Percentiles rank a stretch among this genome's conserved stretches.
phyloP scores from a whole-genome alignment of 2,888 invertebrate genomes.

The Cynaeus angustus region DNA sequence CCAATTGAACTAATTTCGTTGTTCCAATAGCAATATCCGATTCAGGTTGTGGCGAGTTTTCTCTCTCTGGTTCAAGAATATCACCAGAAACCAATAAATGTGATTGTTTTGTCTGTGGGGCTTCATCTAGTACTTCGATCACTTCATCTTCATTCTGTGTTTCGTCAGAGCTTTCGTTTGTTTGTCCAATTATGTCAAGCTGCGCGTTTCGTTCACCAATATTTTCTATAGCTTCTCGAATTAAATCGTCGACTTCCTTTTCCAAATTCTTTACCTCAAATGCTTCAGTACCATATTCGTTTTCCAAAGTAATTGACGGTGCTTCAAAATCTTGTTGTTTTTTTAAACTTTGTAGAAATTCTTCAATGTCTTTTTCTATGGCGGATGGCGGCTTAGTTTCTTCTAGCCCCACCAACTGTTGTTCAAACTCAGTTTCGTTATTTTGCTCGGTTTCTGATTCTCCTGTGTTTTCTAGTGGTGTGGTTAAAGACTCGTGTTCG shows the following conservation, averaged over 20 bases:
- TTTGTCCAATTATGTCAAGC: slow-evolving; percentile 16
- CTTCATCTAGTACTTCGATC: no score
- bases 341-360: slow-evolving; percentile 21
- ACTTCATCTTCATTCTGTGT: slow-evolving; percentile 16
- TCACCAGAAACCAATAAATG: no score
- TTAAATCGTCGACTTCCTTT: slow-evolving; percentile 53
- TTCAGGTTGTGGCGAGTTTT: no score
- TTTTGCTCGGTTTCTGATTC: slow-evolving; percentile 21
- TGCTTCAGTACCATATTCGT: slow-evolving; percentile 10
- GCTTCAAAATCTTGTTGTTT: slow-evolving; percentile 35
- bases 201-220: slow-evolving; percentile 14
- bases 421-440: slow-evolving; percentile 55
- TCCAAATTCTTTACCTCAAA: slow-evolving; percentile 63
- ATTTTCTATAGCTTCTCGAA: slow-evolving; percentile 53
- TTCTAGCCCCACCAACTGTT: slow-evolving; percentile 51
- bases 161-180: slow-evolving; percentile 15
- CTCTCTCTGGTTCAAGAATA: no score
- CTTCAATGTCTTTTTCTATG: slow-evolving; percentile 26
- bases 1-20: no score
- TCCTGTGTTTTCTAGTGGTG: no score
- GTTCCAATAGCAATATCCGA: no score
- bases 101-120: no score
- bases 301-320: slow-evolving; percentile 22
- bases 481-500: not conserved
- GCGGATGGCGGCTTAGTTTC: not conserved